Percentiles rank a stretch among this genome's conserved stretches.
Conservation (phyloP, 30 jellyfish, hydroid and myxozoan species). For the Rhopilema esculentum region DNA sequence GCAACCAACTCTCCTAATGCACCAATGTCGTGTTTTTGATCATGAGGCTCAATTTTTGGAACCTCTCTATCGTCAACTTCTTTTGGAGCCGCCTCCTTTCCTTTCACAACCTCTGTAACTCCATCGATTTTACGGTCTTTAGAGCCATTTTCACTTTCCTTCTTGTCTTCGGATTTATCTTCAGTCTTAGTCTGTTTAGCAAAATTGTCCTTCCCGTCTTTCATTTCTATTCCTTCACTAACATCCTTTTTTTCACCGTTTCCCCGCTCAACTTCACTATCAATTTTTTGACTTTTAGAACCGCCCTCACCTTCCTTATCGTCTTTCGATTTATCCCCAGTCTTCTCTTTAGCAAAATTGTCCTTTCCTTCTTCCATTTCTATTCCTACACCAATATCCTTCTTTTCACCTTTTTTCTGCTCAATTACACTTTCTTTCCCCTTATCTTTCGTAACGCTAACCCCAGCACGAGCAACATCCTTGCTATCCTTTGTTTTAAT, state of each 20-base stretch:
- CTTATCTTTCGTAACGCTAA: background rate
- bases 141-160: background rate
- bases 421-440: background rate
- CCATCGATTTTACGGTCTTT: background rate
- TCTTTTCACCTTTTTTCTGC: background rate
- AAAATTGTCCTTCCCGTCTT: too few species aligned
- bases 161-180: background rate
- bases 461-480: background rate
- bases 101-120: background rate
- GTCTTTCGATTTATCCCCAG: background rate
- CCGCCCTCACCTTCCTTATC: slow-evolving; percentile 1
- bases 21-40: slow-evolving; percentile 43
- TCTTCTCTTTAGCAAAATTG: background rate
- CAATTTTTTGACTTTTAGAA: background rate
- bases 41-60: slow-evolving; percentile 49
- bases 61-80: slow-evolving; percentile 46
- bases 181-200: too few species aligned
- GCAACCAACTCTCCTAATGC: slow-evolving; percentile 36
- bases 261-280: too few species aligned
- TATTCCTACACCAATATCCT: background rate
- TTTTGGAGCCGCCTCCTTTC: background rate
- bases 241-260: too few species aligned
- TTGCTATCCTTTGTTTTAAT: background rate
- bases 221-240: too few species aligned
- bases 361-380: background rate